These are phyloP conservation scores for Agapornis roseicollis DNA, from an alignment of 2,113 vertebrate genomes.

Conservation along the genomic window DNA sequence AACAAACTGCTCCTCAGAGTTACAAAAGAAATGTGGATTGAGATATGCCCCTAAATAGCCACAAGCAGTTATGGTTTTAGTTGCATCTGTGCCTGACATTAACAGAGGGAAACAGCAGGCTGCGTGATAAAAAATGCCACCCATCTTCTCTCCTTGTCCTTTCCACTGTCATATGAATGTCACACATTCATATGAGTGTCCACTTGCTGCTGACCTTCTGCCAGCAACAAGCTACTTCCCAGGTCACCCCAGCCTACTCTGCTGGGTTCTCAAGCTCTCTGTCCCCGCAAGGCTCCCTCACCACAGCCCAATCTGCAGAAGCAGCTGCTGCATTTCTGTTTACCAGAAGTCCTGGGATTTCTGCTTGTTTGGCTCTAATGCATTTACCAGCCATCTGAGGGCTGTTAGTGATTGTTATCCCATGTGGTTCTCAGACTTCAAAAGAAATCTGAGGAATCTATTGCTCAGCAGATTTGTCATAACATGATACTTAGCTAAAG, in stretches of 20 bases:
- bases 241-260: not conserved
- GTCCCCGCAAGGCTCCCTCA: not conserved
- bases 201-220: not conserved
- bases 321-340: not conserved
- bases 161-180: not conserved
- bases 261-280: not conserved
- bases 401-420: not conserved
- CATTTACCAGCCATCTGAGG: not conserved
- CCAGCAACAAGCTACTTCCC: not conserved
- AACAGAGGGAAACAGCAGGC: not conserved
- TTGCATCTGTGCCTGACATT: not conserved
- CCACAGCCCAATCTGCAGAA: not conserved
- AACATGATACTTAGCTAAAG: not conserved
- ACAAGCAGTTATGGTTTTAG: not conserved
- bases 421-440: not conserved
- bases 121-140: not conserved
- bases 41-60: not conserved
- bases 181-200: not conserved
- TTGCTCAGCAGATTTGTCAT: not conserved
- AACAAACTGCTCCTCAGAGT: not conserved
- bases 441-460: not conserved
- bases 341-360: not conserved
- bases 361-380: not conserved
- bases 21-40: not conserved
- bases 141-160: not conserved